phyloP scores from a whole-genome alignment of 1,140 invertebrate species.

The Cardiocondyla obscurior region DNA sequence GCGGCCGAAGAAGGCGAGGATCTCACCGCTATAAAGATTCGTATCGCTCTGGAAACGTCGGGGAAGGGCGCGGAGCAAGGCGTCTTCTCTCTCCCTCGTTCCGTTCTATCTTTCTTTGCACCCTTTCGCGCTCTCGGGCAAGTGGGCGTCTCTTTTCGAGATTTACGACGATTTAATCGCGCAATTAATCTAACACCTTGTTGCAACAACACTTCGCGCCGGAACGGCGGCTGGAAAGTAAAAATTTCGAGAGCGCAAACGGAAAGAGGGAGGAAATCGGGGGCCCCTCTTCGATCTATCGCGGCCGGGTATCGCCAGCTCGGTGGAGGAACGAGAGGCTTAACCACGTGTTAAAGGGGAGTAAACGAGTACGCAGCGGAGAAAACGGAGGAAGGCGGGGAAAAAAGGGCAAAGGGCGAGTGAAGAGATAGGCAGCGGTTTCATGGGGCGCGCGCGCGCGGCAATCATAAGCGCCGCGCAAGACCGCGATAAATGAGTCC shows the following conservation, averaged over 20 bases:
- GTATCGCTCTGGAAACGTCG: conserved; percentile 70
- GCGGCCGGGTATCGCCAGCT: conserved; percentile 52
- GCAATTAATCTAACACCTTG: conserved; percentile 84
- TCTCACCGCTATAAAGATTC: conserved; percentile 71
- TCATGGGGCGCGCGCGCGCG: not conserved
- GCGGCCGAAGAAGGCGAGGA: conserved; percentile 60
- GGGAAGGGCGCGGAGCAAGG: conserved; percentile 40
- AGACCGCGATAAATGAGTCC: conserved; percentile 64
- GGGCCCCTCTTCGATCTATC: conserved; percentile 65
- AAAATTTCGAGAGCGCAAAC: conserved; percentile 27
- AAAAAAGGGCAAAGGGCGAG: conserved; percentile 1
- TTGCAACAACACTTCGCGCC: conserved; percentile 81
- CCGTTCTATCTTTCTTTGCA: not conserved
- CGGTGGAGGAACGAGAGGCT: conserved; percentile 42
- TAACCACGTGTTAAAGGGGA: conserved; percentile 65
- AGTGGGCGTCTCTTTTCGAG: conserved; percentile 79
- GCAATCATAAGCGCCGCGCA: conserved; percentile 4
- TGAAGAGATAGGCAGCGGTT: not conserved
- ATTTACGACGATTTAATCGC: conserved; percentile 83
- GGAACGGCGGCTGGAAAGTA: conserved; percentile 27
- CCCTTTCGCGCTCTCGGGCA: conserved; percentile 39
- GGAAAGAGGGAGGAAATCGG: conserved; percentile 1
- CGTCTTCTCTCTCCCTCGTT: conserved; percentile 15
- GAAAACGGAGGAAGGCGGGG: not conserved
- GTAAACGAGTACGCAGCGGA: conserved; percentile 51